Evolutionary conservation across 2,888 invertebrate genomes (phyloP).

Genomic region (Sisyra terminalis): DNA sequence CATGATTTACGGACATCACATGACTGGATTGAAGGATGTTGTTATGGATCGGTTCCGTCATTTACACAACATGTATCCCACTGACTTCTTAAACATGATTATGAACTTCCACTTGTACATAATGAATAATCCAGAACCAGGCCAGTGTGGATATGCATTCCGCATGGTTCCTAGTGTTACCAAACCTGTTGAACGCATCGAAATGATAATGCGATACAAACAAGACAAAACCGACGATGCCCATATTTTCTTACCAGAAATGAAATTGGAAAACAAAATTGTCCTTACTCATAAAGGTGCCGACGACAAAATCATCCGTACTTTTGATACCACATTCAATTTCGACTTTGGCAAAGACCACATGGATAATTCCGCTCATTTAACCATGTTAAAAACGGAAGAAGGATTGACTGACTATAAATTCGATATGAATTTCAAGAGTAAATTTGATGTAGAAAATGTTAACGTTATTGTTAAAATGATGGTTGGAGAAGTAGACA

Average conservation of each 20-base stretch:
- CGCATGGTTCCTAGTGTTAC: slow-evolving; percentile 12
- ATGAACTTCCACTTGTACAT: slow-evolving; percentile 8
- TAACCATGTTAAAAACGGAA: slow-evolving; percentile 17
- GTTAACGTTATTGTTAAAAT: background rate
- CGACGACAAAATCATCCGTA: slow-evolving; percentile 17
- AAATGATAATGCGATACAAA: slow-evolving; percentile 18
- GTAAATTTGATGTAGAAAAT: background rate
- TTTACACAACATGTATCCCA: background rate
- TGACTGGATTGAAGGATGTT: background rate
- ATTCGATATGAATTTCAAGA: background rate
- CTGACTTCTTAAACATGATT: slow-evolving; percentile 9
- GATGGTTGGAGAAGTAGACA: background rate
- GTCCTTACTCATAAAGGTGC: slow-evolving; percentile 20
- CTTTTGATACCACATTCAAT: slow-evolving; percentile 22
- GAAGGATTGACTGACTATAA: background rate
- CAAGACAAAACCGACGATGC: slow-evolving; percentile 11
- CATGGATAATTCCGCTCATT: slow-evolving; percentile 17
- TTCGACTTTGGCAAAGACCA: slow-evolving; percentile 20
- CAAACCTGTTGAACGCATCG: slow-evolving; percentile 20
- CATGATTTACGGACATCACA: slow-evolving; percentile 8
- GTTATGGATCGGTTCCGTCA: background rate
- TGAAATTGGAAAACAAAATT: slow-evolving; percentile 12
- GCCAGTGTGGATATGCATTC: background rate
- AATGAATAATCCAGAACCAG: background rate
- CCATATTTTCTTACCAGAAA: no score